A percentile compares a stretch with the other conserved stretches of the same genome.
Conservation (phyloP, 2,888 invertebrate genomes). For the Drosophila affinis region DNA sequence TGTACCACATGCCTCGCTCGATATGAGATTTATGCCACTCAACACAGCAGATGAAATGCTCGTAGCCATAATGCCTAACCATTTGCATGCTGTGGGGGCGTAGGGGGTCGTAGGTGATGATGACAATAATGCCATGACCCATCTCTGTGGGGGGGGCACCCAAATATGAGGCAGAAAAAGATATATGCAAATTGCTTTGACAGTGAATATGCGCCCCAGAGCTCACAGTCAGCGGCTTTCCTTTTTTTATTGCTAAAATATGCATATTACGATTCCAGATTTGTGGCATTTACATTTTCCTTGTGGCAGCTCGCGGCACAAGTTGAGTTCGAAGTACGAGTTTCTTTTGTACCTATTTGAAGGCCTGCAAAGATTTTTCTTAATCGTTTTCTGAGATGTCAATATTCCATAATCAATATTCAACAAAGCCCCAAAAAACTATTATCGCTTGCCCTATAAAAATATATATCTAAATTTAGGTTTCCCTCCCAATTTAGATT, state of each 20-base stretch:
- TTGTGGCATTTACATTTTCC: conserved; percentile 41
- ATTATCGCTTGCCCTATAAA: background rate
- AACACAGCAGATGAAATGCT: conserved; percentile 46
- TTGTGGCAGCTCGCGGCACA: conserved; percentile 20
- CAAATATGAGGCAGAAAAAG: conserved; percentile 36
- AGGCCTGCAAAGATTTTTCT: conserved; percentile 29
- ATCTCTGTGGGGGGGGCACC: conserved; percentile 31
- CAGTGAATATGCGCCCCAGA: conserved; percentile 50
- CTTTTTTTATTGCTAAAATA: conserved; percentile 61
- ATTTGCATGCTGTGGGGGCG: conserved; percentile 46
- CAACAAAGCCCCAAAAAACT: background rate
- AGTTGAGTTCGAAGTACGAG: conserved; percentile 6
- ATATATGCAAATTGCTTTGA: conserved; percentile 70
- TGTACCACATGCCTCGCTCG: conserved; percentile 25
- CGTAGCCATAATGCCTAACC: conserved; percentile 51
- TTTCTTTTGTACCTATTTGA: conserved; percentile 49
- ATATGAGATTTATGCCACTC: conserved; percentile 65
- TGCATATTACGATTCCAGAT: conserved; percentile 56
- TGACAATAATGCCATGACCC: conserved; percentile 16
- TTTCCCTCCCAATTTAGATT: background rate
- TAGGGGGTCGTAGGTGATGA: conserved; percentile 31
- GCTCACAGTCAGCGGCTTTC: conserved; percentile 45
- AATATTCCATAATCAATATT: background rate
- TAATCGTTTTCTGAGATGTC: conserved; percentile 40
- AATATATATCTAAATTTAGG: background rate